A percentile compares a stretch with the other conserved stretches of the same genome.
These are phyloP conservation scores for cattle (Bos taurus) DNA, from an alignment of 2,113 vertebrate genomes.

Conservation along the genomic window ARS-UCD2.0 NC_037330.1:35350501-35351000, in stretches of 20 bases:
- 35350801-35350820: background rate
- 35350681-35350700: background rate
- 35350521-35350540: background rate
- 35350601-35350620: background rate
- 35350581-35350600: background rate
- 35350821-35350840: background rate
- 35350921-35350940: background rate
- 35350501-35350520: background rate
- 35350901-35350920: background rate
- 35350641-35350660: background rate
- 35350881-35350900: background rate
- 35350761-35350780: background rate
- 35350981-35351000: background rate
- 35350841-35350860: background rate
- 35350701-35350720: background rate
- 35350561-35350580: background rate
- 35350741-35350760: background rate
- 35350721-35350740: background rate
- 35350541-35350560: background rate
- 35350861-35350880: background rate
- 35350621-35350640: background rate
- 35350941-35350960: background rate
- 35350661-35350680: background rate
- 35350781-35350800: background rate
- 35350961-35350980: background rate